These are phyloP conservation scores for Drosophila sp. DNA, from an alignment of 1,140 invertebrate genomes.

Conservation along the genomic window DNA sequence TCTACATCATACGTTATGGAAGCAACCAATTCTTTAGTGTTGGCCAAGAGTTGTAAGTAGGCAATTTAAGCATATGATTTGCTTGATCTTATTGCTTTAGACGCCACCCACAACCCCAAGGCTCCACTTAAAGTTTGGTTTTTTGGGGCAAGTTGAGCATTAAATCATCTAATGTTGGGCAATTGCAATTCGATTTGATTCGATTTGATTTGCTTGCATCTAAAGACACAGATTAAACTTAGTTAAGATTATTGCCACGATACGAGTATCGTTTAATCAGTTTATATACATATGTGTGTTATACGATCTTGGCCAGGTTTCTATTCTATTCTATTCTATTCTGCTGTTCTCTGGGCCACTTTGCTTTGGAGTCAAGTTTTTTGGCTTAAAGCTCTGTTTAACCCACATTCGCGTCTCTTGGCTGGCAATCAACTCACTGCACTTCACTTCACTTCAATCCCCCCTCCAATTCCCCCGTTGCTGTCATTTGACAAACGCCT, in stretches of 20 bases:
- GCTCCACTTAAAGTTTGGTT: not conserved
- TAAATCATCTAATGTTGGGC: constrained; percentile 16
- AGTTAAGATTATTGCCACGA: constrained; percentile 1
- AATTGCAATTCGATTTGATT: constrained; percentile 38
- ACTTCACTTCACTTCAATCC: too few relatives aligned
- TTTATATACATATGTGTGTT: constrained; percentile 17
- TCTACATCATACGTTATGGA: not conserved
- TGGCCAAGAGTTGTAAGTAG: not conserved
- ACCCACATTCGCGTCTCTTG: constrained; percentile 55
- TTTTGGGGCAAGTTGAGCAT: not conserved
- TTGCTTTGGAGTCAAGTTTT: constrained; percentile 5
- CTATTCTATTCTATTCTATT: constrained; percentile 14
- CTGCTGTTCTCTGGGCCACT: not conserved
- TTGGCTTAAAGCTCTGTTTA: constrained; percentile 65
- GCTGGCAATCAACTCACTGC: constrained; percentile 37
- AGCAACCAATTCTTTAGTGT: not conserved
- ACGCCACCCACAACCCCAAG: not conserved
- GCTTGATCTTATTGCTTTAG: not conserved
- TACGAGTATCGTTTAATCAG: constrained; percentile 5
- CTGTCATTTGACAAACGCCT: constrained; percentile 72
- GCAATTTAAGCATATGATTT: too few relatives aligned
- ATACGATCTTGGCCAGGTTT: too few relatives aligned
- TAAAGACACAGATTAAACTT: constrained; percentile 31
- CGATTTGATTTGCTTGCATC: constrained; percentile 25
- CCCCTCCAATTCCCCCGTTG: constrained; percentile 22